Base-by-base conservation (phyloP, 2,113 vertebrate genomes). In the Solea solea region DNA sequence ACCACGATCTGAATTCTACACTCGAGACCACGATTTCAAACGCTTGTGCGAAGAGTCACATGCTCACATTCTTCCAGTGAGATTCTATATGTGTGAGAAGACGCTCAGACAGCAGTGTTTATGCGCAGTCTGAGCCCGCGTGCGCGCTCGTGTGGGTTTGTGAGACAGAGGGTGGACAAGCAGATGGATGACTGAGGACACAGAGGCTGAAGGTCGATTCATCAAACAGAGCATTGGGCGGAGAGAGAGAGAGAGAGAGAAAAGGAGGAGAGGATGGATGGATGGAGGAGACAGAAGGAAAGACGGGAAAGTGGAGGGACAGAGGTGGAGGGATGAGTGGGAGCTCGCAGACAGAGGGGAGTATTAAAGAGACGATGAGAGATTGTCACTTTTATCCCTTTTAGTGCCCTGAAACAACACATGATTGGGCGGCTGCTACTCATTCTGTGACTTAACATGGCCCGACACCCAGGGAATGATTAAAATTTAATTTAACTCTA, bases 131-230 rank as follows among this genome's bases (percentile, higher is more conserved):
- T 34, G 60, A 27, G 28, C 11, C 9, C 39, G 27, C n/a, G 7
- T 58, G 56, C 11, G 39, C 46, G 74, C 6, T 67, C 49, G 73
- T 63, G 74, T 72, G 40, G 61, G 78, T 73, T 72, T 76, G 57
- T 48, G 72, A 85, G 89, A 88, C 88, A 80, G 85, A 88, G 88
- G 90, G 90, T 88, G 89, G 90, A 90, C 84, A 88, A 77, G 62
- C 79, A 87, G 88, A 92, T 90, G 86, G 90, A 92, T 91, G 89
- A 84, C 80, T 76, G 79, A 88, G 87, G 88, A 86, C 86, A 85
- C 82, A 56, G 75, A 84, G 77, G 81, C 85, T 88, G 90, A 88
- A 87, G 83, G 88, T 89, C 85, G 71, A 92, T 92, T 85, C 78
- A 88, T 92, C 91, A 92, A 84, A 84, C 82, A 83, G 82, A 81